Evolutionary conservation across 2,888 invertebrate species (phyloP).

Genomic region (Hoplodrina ambigua): DNA sequence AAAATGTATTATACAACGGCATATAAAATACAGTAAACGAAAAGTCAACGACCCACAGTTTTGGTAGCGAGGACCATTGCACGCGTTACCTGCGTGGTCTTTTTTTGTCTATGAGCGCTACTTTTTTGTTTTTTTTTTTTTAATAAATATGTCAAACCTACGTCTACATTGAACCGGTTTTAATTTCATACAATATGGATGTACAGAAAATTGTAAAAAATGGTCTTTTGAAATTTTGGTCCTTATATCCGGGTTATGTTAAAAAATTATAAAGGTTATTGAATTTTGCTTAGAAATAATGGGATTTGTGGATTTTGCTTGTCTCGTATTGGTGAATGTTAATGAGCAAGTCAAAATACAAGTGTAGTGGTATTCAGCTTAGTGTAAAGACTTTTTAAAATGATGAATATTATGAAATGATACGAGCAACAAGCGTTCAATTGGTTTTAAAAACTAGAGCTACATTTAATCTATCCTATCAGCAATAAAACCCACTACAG

Average conservation of each 20-base stretch:
- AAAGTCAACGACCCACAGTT: slow-evolving; percentile 44
- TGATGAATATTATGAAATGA: not conserved
- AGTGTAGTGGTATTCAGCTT: too few relatives aligned
- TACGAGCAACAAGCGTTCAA: not conserved
- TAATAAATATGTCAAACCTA: not conserved
- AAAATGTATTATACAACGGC: slow-evolving; percentile 6
- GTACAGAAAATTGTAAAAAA: not conserved
- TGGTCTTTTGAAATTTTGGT: not conserved
- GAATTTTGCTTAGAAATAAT: not conserved
- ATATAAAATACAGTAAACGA: slow-evolving; percentile 5
- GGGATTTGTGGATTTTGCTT: too few relatives aligned
- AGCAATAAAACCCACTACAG: slow-evolving; percentile 10
- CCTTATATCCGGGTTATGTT: not conserved
- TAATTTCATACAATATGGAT: not conserved
- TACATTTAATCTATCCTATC: slow-evolving; percentile 1
- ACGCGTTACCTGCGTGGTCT: slow-evolving; percentile 23
- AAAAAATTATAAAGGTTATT: too few relatives aligned
- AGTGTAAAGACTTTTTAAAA: too few relatives aligned
- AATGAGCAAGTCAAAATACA: too few relatives aligned
- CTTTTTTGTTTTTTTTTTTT: slow-evolving; percentile 17
- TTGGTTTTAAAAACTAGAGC: not conserved
- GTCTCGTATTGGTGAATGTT: too few relatives aligned
- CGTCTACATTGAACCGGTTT: slow-evolving; percentile 2
- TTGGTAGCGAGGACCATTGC: slow-evolving; percentile 16
- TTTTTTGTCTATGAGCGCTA: slow-evolving; percentile 20